phyloP scores from a whole-genome alignment of 2,797 vertebrate genomes.

The Anolis apletophallus region DNA sequence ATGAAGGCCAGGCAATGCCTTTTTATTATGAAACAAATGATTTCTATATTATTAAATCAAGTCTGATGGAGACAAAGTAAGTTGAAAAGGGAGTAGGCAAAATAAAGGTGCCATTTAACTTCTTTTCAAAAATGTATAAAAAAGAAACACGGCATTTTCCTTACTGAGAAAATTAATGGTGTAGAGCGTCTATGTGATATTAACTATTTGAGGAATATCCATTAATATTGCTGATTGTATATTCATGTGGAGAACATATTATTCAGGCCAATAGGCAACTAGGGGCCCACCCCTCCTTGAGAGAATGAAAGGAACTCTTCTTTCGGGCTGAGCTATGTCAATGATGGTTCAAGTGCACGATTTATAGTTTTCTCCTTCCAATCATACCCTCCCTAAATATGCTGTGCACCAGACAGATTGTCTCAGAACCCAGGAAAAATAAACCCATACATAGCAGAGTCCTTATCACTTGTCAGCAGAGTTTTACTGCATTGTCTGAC shows the following conservation, averaged over 20 bases:
- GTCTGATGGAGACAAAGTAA: constrained; percentile 7
- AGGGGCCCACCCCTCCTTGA: no score
- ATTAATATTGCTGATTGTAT: background rate
- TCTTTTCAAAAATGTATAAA: background rate
- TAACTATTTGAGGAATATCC: background rate
- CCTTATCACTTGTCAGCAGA: no score
- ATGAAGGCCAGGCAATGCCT: constrained; percentile 22
- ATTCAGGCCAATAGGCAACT: background rate
- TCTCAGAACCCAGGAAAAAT: no score
- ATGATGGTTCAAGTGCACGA: no score
- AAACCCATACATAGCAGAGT: no score
- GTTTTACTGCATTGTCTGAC: no score
- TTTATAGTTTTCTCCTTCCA: no score
- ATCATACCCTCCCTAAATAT: no score
- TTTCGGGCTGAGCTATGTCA: background rate
- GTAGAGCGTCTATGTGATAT: background rate
- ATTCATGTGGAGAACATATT: background rate
- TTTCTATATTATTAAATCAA: constrained; percentile 48
- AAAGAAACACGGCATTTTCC: background rate
- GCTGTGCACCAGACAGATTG: no score
- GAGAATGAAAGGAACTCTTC: background rate
- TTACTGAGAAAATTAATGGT: background rate
- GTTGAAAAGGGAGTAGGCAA: constrained; percentile 7
- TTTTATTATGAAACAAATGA: constrained; percentile 46
- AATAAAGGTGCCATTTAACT: background rate